Conservation (phyloP, 2,797 vertebrate genomes). For the Malurus splendens region DNA sequence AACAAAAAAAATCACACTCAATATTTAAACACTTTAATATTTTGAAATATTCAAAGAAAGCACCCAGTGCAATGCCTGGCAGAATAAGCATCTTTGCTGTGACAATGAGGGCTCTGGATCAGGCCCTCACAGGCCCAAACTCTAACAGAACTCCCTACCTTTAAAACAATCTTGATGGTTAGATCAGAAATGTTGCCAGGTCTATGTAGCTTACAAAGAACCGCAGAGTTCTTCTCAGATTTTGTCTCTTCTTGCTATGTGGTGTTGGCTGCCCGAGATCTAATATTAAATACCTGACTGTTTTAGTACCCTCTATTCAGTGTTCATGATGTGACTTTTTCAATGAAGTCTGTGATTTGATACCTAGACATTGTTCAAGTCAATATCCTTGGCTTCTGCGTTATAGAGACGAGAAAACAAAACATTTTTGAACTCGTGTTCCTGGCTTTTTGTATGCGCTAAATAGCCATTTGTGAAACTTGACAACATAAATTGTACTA, state of each 20-base stretch:
- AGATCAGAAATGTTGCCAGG: slow-evolving; percentile 35
- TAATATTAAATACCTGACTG: slow-evolving; percentile 49
- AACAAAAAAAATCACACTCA: no score
- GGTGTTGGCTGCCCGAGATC: slow-evolving; percentile 57
- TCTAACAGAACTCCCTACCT: slow-evolving; percentile 34
- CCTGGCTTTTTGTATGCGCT: slow-evolving; percentile 73
- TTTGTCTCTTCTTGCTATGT: slow-evolving; percentile 61
- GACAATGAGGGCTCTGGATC: neutral
- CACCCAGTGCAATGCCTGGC: neutral
- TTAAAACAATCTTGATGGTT: slow-evolving; percentile 23
- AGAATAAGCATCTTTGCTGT: neutral
- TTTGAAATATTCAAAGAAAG: neutral
- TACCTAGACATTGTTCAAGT: slow-evolving; percentile 70
- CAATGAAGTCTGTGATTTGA: slow-evolving; percentile 71
- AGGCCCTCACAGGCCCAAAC: neutral
- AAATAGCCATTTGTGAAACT: slow-evolving; percentile 73
- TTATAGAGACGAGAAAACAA: slow-evolving; percentile 59
- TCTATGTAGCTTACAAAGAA: slow-evolving; percentile 53
- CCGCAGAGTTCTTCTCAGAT: slow-evolving; percentile 22
- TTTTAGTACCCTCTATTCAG: slow-evolving; percentile 60
- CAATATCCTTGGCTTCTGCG: slow-evolving; percentile 65
- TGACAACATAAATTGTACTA: slow-evolving; percentile 69
- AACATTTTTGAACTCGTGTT: slow-evolving; percentile 63
- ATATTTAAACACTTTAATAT: neutral
- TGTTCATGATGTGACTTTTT: slow-evolving; percentile 74